These are phyloP conservation scores for Lepus americanus DNA, from an alignment of 2,113 vertebrate genomes.

Conservation along the genomic window DNA sequence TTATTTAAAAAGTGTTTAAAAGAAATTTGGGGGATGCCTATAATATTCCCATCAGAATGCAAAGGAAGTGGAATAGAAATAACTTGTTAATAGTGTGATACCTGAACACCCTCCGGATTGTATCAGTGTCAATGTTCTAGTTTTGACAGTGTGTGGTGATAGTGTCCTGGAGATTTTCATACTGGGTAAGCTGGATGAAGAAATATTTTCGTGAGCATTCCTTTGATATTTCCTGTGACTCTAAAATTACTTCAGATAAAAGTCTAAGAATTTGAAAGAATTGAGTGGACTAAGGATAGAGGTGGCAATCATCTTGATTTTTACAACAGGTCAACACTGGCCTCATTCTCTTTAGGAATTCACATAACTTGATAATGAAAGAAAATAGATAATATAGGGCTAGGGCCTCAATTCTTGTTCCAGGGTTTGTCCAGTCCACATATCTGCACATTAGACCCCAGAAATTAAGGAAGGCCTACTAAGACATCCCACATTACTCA, in stretches of 20 bases:
- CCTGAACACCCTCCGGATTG: background rate
- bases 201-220: background rate
- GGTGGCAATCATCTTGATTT: background rate
- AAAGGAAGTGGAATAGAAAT: background rate
- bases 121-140: background rate
- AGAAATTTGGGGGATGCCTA: background rate
- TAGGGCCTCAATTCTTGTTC: background rate
- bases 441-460: background rate
- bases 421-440: background rate
- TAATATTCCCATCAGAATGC: background rate
- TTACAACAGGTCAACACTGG: background rate
- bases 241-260: conserved; percentile 3
- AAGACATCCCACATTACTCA: background rate
- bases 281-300: background rate
- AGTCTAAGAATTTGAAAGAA: background rate
- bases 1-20: no score
- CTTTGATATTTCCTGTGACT: background rate
- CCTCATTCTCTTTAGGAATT: background rate
- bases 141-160: background rate
- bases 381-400: background rate
- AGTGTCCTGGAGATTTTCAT: background rate
- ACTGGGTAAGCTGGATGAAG: background rate
- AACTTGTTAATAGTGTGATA: background rate
- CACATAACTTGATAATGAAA: background rate
- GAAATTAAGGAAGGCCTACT: background rate